Base-by-base conservation (phyloP, 2,888 invertebrate genomes). In the Spilosoma lubricipeda region DNA sequence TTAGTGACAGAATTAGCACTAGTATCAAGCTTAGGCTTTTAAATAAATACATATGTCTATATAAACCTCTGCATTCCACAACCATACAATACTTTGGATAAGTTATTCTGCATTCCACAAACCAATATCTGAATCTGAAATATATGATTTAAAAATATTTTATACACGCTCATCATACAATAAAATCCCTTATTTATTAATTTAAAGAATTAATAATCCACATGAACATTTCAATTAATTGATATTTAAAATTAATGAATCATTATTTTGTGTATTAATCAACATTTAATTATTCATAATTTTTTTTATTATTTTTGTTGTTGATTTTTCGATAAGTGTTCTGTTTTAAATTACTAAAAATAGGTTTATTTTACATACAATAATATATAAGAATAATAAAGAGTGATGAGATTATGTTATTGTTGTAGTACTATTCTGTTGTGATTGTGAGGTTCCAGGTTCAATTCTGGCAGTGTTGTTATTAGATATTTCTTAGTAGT, bases 301-400 rank as follows among this genome's bases (percentile, higher is more conserved):
- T 67, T 72, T 70, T 75, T 75, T 80, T 65, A 72, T n/a, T 5
- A 52, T 56, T 56, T 56, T 80, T 75, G 67, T 76, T 69, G 52
- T 80, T 75, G 67, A 75, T 80, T 77, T 65, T 75, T 75, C 69
- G 67, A 79, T 30, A 48, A 75, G 75, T 78, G 33, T 77, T 78
- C 59, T 74, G 78, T 78, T 79, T 77, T 77, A 70, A 79, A 76
- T 77, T 77, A 70, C 74, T 81, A 80, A 75, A 67, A 69, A 71
- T 73, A 68, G 13, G 75, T 71, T 33, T 74, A 73, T 83, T 78
- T 67, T 20, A 30, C 13, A 42, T 9, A n/a, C 27, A 11, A 45
- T 67, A 67, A 18, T 27, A 18, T 27, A 67, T 67, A 30, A 67
- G 30, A 30, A 30, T 67, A 30, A 42, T 30, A 30, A 20, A 33